A percentile compares a stretch with the other conserved stretches of the same genome.
phyloP scores from a whole-genome alignment of 2,113 vertebrate species.

The Pan troglodytes region DNA sequence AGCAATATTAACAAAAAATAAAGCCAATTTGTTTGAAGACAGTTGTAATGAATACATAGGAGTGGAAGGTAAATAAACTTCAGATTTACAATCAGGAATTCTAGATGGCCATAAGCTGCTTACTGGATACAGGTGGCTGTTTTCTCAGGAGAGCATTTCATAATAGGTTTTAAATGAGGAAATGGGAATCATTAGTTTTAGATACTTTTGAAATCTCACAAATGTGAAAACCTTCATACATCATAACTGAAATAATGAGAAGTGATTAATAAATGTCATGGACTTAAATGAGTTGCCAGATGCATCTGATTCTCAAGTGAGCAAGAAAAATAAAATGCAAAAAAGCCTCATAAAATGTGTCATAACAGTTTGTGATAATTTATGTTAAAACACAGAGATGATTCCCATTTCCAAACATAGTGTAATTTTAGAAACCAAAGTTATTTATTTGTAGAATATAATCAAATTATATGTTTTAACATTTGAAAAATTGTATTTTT shows the following conservation, averaged over 20 bases:
- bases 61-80: neutral
- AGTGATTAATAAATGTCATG: slow-evolving; percentile 84
- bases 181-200: slow-evolving; percentile 77
- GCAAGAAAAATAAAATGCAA: slow-evolving; percentile 35
- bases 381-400: neutral
- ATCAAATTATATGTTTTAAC: neutral
- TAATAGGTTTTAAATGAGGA: slow-evolving; percentile 85
- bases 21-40: neutral
- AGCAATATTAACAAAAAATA: neutral
- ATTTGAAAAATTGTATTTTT: neutral
- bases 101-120: slow-evolving; percentile 76
- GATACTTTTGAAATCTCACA: slow-evolving; percentile 80
- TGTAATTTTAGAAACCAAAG: neutral
- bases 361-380: slow-evolving; percentile 55
- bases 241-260: slow-evolving; percentile 82
- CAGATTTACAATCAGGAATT: slow-evolving; percentile 68
- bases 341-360: slow-evolving; percentile 58
- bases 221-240: slow-evolving; percentile 84
- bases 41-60: neutral
- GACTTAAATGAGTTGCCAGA: slow-evolving; percentile 83
- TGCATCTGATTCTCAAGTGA: slow-evolving; percentile 73
- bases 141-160: slow-evolving; percentile 78
- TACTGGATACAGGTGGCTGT: slow-evolving; percentile 83
- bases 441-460: slow-evolving; percentile 23
- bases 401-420: slow-evolving; percentile 13